Conservation (phyloP, 2,113 vertebrate species). For the Rhea pennata region DNA sequence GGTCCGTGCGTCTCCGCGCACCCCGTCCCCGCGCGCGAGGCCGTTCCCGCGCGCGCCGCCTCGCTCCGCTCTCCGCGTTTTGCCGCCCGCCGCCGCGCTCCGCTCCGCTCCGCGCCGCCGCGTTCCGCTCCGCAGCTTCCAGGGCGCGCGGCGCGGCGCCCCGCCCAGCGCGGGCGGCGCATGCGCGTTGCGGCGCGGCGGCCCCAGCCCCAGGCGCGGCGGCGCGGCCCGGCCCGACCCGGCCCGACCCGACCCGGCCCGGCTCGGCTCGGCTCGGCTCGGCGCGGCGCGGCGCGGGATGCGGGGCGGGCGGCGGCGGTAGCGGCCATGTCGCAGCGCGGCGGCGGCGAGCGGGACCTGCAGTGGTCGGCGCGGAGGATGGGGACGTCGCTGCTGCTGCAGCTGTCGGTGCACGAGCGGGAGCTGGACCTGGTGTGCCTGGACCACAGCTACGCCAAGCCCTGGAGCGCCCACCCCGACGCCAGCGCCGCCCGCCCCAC, state of each 20-base stretch:
- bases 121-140: background rate
- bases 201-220: background rate
- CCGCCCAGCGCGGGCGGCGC: background rate
- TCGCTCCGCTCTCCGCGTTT: background rate
- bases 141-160: background rate
- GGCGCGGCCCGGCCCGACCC: too few species aligned
- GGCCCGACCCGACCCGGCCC: too few species aligned
- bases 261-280: too few species aligned
- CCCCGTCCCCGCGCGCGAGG: background rate
- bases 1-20: too few species aligned
- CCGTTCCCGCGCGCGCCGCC: background rate
- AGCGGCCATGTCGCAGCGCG: conserved; percentile 80
- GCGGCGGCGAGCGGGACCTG: conserved; percentile 86
- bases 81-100: background rate
- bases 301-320: background rate
- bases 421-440: conserved; percentile 93
- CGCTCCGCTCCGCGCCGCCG: background rate
- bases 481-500: conserved; percentile 93
- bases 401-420: conserved; percentile 91
- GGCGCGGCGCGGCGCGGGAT: background rate
- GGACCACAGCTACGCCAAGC: conserved; percentile 96
- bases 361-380: conserved; percentile 91
- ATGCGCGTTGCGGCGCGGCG: background rate
- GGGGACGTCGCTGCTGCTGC: conserved; percentile 93
- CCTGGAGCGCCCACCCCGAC: conserved; percentile 95